These are phyloP conservation scores for Branchinecta lindahli DNA, from an alignment of 1,140 invertebrate genomes.

Conservation along the genomic window DNA sequence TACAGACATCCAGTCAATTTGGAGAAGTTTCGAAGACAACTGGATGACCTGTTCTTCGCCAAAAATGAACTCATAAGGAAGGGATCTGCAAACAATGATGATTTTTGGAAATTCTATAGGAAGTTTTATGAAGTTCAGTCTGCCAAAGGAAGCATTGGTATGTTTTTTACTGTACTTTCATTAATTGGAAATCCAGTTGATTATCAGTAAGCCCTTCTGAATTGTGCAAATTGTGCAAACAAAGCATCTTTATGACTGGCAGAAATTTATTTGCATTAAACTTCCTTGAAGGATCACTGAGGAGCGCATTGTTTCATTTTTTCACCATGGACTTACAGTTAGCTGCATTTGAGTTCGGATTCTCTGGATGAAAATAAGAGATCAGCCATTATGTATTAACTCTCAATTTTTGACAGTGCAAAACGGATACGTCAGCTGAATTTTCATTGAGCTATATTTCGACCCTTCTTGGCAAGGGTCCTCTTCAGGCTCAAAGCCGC, in stretches of 20 bases:
- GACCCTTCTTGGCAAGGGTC: too few relatives aligned
- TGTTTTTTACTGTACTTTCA: not conserved
- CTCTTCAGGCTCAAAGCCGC: too few relatives aligned
- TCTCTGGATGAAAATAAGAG: too few relatives aligned
- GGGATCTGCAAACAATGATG: not conserved
- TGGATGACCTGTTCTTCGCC: not conserved
- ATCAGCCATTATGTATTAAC: too few relatives aligned
- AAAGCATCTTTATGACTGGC: not conserved
- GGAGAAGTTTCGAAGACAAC: not conserved
- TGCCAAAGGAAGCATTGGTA: not conserved
- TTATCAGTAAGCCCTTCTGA: not conserved
- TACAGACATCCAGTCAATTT: not conserved
- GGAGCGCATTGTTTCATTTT: too few relatives aligned
- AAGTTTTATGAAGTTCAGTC: not conserved
- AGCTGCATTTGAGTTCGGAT: too few relatives aligned
- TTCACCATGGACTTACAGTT: too few relatives aligned
- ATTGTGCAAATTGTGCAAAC: not conserved
- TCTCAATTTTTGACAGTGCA: too few relatives aligned
- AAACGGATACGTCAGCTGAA: too few relatives aligned
- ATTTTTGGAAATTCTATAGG: constrained; percentile 9
- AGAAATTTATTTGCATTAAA: too few relatives aligned
- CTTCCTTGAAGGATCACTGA: too few relatives aligned
- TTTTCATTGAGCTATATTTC: too few relatives aligned
- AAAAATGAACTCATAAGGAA: not conserved
- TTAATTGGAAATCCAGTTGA: not conserved